Conservation (phyloP, 2,888 invertebrate species). For the Parelbella ahira region DNA sequence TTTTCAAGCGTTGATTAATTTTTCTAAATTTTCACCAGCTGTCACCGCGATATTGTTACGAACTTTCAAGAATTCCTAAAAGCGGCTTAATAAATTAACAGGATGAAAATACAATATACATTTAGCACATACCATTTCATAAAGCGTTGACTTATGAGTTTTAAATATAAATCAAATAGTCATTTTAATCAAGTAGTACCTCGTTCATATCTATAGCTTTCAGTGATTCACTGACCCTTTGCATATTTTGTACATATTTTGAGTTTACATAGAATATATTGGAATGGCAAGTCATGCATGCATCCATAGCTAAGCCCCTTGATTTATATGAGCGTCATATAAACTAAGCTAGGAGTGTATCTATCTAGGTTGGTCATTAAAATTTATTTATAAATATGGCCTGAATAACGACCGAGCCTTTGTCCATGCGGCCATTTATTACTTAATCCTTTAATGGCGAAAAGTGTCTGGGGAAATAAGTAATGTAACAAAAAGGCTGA, state of each 20-base stretch:
- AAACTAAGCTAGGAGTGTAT: constrained; percentile 12
- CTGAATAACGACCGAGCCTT: constrained; percentile 3
- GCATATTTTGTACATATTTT: constrained; percentile 2
- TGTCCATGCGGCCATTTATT: constrained; percentile 8
- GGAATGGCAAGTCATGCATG: constrained; percentile 12
- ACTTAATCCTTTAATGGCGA: constrained; percentile 18
- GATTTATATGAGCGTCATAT: constrained; percentile 1
- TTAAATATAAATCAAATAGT: too few species aligned
- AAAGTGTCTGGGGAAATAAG: constrained; percentile 14
- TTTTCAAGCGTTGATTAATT: too few species aligned
- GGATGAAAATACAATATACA: too few species aligned
- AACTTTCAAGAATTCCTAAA: too few species aligned
- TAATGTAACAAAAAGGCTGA: constrained; percentile 10
- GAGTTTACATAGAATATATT: constrained; percentile 6
- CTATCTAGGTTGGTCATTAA: constrained; percentile 4
- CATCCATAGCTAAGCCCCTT: constrained; percentile 8
- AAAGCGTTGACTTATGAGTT: too few species aligned
- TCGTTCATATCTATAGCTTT: too few species aligned
- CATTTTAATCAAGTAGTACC: too few species aligned
- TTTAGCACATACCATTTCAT: too few species aligned
- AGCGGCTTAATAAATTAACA: too few species aligned
- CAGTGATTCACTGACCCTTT: not conserved
- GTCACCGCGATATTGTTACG: too few species aligned
- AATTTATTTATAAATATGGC: constrained; percentile 3
- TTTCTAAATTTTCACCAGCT: too few species aligned